Evolutionary conservation across 2,888 invertebrate species (phyloP), one percentile per base, ranked within the genome.

Genomic region (Apodemia zela): DNA sequence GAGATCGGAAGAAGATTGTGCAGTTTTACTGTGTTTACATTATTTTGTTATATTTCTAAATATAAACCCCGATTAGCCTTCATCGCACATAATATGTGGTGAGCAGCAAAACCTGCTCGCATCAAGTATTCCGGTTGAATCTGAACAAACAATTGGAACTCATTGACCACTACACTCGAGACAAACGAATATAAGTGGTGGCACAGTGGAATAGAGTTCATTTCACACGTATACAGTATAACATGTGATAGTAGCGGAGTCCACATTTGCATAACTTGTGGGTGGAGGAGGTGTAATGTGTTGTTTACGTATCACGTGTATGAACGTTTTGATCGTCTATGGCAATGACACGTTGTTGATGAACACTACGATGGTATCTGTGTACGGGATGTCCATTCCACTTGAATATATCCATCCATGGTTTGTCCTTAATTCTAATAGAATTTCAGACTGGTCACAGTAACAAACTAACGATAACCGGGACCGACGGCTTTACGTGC

Each of bases 51-150:
- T 38, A 42, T 42, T 15, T 42, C 4, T 47, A 47, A 47, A 42
- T 45, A n/a, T 45, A 47, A 47, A 17, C n/a, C 7, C 3, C 45
- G 17, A 47, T 17, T 8, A 47, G n/a, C 45, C 45, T 47, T n/a
- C 2, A 17, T 17, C 45, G 45, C n/a, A 17, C 45, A 47, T n/a
- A n/a, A n/a, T 45, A 47, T 47, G 45, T 17, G 17, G 45, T 17
- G 45, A 15, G 17, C 45, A 7, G 45, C 45, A 47, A 47, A 47
- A 47, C 45, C 45, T 47, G 45, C n/a, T 47, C 15, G 8, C 45
- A 47, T 47, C 45, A 47, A 47, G 45, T 47, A 47, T 47, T 47
- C 45, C 45, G 45, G 45, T 47, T 47, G 45, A 17, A 47, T 47
- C n/a, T 47, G 45, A 17, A 8, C n/a, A 47, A 47, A 47, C 45